Conservation (phyloP, 2,888 invertebrate genomes). For the Boloria euphrosyne region DNA sequence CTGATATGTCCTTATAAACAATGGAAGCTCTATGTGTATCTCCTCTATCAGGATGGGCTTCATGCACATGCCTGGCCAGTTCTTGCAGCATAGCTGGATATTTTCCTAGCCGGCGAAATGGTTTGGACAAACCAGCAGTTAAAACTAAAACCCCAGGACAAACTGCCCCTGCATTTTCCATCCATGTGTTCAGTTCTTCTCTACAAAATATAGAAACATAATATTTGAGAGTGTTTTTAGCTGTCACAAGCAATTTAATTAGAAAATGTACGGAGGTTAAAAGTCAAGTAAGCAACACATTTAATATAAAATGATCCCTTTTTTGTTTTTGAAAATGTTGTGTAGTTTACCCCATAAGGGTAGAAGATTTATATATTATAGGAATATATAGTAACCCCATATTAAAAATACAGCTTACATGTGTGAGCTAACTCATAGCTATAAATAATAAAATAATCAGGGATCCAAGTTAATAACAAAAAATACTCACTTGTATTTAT, state of each 20-base stretch:
- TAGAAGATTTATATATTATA: too few species aligned
- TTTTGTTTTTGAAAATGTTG: too few species aligned
- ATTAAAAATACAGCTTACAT: too few species aligned
- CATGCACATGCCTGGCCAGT: constrained; percentile 96
- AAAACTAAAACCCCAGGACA: constrained; percentile 93
- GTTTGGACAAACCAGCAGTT: constrained; percentile 96
- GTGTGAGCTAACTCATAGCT: too few species aligned
- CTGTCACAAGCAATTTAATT: neutral
- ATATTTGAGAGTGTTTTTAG: neutral
- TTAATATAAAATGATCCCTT: too few species aligned
- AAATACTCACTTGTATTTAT: constrained; percentile 91
- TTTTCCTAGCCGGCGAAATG: constrained; percentile 96
- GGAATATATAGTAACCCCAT: too few species aligned
- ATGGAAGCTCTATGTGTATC: constrained; percentile 97
- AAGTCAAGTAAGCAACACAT: too few species aligned
- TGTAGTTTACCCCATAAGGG: too few species aligned
- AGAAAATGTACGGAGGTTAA: too few species aligned
- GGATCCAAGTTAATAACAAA: too few species aligned
- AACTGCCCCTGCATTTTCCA: constrained; percentile 93
- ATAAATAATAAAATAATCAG: too few species aligned
- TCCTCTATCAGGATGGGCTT: constrained; percentile 96
- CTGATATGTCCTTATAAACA: constrained; percentile 97
- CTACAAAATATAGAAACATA: constrained; percentile 64
- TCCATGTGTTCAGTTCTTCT: constrained; percentile 91
- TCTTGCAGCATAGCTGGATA: constrained; percentile 97